Evolutionary conservation across 2,888 invertebrate genomes (phyloP), one percentile per base, ranked within the genome.

Genomic region (Hydraecia micacea): DNA sequence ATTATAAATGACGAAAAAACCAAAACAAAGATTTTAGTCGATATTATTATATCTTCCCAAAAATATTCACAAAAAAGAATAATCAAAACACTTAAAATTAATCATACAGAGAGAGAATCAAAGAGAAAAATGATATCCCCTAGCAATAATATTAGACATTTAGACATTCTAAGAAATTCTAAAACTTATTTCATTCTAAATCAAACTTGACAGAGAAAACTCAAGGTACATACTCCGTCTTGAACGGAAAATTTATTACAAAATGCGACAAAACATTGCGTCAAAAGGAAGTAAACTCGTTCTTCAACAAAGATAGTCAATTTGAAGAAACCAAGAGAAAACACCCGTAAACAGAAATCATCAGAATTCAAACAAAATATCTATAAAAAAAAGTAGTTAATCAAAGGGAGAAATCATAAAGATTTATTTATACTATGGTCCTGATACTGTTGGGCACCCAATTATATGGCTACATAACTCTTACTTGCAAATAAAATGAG

Each of bases 201-300:
- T 69, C 36, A 49, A 83, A 75, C 39, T 58, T 46, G 65, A n/a
- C 55, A 55, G 25, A 15, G 5, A 73, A 60, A 80, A 74, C 70
- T 68, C 15, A 77, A 74, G 11, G 28, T 63, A 74, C n/a, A 62
- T 36, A 62, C 32, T 58, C 32, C 63, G 8, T 32, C 32, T 46
- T 18, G 6, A 28, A 32, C n/a, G 18, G 18, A 79, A 78, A 63
- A 71, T 25, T 52, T 15, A 65, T 74, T 55, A 84, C 42, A 71
- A 49, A 80, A 83, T 79, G 36, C 42, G 55, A 75, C 55, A 70
- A 25, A 62, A 65, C 28, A 80, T 73, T 70, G n/a, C 32, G 80
- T 75, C 69, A 55, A 73, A 69, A 73, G 28, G 39, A 75, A 83
- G 58, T 42, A 25, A 60, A 58, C 3, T 42, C 71, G 32, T 32